Evolutionary conservation across 2,797 vertebrate genomes (phyloP), one percentile per base, ranked within the genome.

Genomic region (Gastrophryne carolinensis): DNA sequence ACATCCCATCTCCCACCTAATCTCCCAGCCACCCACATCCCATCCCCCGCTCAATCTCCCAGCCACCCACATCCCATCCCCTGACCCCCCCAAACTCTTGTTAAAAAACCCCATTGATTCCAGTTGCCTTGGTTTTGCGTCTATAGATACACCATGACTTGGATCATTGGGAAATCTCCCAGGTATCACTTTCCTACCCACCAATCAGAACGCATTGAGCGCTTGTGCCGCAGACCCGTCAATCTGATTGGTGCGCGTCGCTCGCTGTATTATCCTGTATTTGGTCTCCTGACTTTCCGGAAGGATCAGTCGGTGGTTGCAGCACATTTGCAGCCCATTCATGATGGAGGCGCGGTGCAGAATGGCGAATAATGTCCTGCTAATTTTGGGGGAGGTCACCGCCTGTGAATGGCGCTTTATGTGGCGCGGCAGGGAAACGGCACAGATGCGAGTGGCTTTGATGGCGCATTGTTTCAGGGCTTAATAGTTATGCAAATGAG

Each of bases 401-500:
- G 67, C 66, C 58, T 77, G 66, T 23, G 19, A 27, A 64, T 77
- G 23, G 10, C 64, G 74, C 67, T 77, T 77, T 71, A 52, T 58
- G 37, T 56, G 47, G 47, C 35, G 54, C 34, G 50, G 17, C 21
- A 57, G n/a, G 54, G 66, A 57, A 63, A 54, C 58, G 44, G 53
- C 50, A 34, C 74, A 71, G 74, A 71, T 77, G 67, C 74, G 32
- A 35, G 32, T 29, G 44, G 49, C 67, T 71, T 71, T 77, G 74
- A 77, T 77, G 58, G 56, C 34, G 57, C 58, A 77, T 77, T 77
- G 65, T 77, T 63, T 71, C 74, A 77, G 60, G 66, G 67, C 66
- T 77, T 71, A 77, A 77, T 77, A 77, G 66, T 77, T 77, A 77
- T 77, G 74, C 74, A 77, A 71, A 77, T 77, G 74, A 77, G 66